Evolutionary conservation across 1,140 invertebrate genomes (phyloP).

Genomic region (Colletes gigas): DNA sequence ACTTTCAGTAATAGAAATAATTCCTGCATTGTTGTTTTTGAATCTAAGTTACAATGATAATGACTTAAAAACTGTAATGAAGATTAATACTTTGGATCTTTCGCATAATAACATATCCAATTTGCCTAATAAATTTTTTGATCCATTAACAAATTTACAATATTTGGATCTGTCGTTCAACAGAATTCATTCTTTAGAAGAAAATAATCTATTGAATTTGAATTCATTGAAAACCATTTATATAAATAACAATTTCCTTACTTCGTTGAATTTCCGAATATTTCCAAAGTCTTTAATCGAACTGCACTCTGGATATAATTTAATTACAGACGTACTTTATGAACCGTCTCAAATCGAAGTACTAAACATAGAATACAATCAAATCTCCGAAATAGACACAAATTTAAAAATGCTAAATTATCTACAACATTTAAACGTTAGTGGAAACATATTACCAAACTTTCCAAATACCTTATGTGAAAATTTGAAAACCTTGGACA

Average conservation of each 20-base stretch:
- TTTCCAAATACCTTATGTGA: slow-evolving; percentile 62
- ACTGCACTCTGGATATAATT: slow-evolving; percentile 53
- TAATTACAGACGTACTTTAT: slow-evolving; percentile 35
- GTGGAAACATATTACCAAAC: slow-evolving; percentile 64
- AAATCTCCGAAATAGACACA: slow-evolving; percentile 47
- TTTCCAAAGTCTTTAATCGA: slow-evolving; percentile 46
- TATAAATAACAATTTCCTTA: slow-evolving; percentile 63
- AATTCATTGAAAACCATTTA: slow-evolving; percentile 56
- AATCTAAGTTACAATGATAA: slow-evolving; percentile 73
- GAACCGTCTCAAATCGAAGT: slow-evolving; percentile 46
- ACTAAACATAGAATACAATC: slow-evolving; percentile 64
- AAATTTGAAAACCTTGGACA: slow-evolving; percentile 78
- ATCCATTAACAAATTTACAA: slow-evolving; percentile 50
- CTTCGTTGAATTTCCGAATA: slow-evolving; percentile 43
- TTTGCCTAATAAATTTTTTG: slow-evolving; percentile 40
- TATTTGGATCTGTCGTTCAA: slow-evolving; percentile 69
- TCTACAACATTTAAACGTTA: slow-evolving; percentile 69
- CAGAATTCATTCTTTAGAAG: slow-evolving; percentile 58
- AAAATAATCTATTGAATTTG: slow-evolving; percentile 43
- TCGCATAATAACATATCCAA: slow-evolving; percentile 65
- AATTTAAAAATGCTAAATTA: slow-evolving; percentile 42
- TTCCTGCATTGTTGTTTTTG: slow-evolving; percentile 54
- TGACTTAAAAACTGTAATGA: slow-evolving; percentile 14
- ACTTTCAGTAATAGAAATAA: no score
- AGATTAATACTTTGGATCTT: slow-evolving; percentile 53